A percentile compares a stretch with the other conserved stretches of the same genome.
Conservation (phyloP, 2,888 invertebrate genomes). For the Dichetophora obliterata region DNA sequence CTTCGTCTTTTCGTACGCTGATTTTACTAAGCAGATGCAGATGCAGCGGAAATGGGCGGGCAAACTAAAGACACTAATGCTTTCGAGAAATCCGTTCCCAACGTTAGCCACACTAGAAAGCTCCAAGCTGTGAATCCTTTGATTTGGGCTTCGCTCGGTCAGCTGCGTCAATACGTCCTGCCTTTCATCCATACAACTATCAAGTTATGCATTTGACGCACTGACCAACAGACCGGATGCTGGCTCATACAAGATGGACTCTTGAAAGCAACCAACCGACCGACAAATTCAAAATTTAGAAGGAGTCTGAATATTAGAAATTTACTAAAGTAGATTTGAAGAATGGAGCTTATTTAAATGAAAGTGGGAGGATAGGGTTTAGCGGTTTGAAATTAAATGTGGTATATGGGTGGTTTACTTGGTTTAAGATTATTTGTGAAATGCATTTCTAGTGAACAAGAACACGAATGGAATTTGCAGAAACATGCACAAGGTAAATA, state of each 20-base stretch:
- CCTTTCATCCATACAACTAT: constrained; percentile 13
- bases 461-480: constrained; percentile 13
- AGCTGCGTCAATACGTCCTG: constrained; percentile 29
- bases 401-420: not conserved
- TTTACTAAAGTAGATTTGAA: constrained; percentile 17
- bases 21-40: not conserved
- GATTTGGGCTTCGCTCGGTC: constrained; percentile 40
- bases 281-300: constrained; percentile 29
- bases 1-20: constrained; percentile 23
- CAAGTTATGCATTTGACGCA: not conserved
- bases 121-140: constrained; percentile 39
- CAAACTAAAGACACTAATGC: constrained; percentile 11
- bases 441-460: constrained; percentile 29
- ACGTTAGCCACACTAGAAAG: constrained; percentile 35
- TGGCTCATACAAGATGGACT: constrained; percentile 20
- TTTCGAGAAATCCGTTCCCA: constrained; percentile 28
- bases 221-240: constrained; percentile 26
- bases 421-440: constrained; percentile 22
- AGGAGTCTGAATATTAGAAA: constrained; percentile 29
- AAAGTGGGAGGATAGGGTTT: not conserved
- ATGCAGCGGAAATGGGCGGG: not conserved
- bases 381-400: not conserved
- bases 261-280: constrained; percentile 17
- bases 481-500: constrained; percentile 23
- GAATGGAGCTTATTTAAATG: constrained; percentile 3